Conservation (phyloP, 2,113 vertebrate genomes). For the Rhineura floridana region DNA sequence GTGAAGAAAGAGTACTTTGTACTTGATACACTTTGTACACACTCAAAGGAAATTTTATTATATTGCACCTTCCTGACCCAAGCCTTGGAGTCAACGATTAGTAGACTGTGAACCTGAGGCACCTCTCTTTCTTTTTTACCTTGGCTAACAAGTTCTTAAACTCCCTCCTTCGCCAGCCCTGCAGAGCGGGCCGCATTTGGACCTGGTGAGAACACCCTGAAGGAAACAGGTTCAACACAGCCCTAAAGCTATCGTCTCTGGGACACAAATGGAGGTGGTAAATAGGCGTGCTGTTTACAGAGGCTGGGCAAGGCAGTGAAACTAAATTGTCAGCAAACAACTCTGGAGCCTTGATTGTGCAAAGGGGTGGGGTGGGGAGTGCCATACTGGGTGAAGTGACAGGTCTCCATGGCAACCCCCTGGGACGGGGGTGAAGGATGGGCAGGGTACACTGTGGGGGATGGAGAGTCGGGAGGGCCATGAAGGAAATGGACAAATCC, state of each 20-base stretch:
- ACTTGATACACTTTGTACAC: background rate
- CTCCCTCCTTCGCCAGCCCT: background rate
- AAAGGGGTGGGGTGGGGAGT: background rate
- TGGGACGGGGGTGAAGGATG: background rate
- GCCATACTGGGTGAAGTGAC: background rate
- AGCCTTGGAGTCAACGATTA: no score
- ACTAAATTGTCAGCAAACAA: background rate
- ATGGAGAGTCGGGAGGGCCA: background rate
- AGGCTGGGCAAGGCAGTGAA: background rate
- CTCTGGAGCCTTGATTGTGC: background rate
- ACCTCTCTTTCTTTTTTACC: background rate
- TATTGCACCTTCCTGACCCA: background rate
- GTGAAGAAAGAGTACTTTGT: background rate
- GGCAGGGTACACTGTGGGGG: background rate
- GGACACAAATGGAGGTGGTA: no score
- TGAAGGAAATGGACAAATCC: accelerated
- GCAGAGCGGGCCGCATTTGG: background rate
- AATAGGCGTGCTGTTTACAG: background rate
- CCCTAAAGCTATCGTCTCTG: background rate
- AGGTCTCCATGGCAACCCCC: background rate
- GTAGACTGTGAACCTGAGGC: no score
- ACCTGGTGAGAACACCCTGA: background rate
- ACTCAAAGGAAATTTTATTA: background rate
- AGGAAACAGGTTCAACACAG: background rate
- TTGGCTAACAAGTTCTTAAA: background rate